Evolutionary conservation across 1,140 invertebrate genomes (phyloP), one percentile per base, ranked within the genome.

Genomic region (Hylyphantes graminicola): DNA sequence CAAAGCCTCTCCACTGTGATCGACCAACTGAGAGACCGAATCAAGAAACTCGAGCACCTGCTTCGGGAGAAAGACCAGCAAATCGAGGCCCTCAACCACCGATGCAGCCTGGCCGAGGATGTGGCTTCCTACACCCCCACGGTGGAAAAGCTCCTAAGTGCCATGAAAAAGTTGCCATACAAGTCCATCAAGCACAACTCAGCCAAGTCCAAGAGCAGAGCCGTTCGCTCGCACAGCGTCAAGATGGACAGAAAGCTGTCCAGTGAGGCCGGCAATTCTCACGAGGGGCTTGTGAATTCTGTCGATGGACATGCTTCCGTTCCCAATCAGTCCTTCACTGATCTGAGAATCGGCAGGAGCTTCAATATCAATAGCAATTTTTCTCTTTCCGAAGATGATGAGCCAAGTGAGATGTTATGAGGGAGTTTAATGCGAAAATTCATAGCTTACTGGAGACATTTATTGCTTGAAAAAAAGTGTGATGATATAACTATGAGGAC

Each of bases 321-420:
- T 13, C 68, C 76, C 15, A 84, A 76, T 11, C 78, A 83, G n/a
- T 78, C 76, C 19, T 68, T 61, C 80, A 57, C 85, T 19, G 86
- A 87, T 76, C 51, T 87, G 55, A 86, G 84, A 67, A 87, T 87
- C 35, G 86, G 85, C n/a, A 78, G 86, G 19, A 87, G 87, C 79
- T 87, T 87, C 64, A 87, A 86, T 53, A 87, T 87, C n/a, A 87
- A 86, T 68, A 87, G 86, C 53, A 87, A 87, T 70, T 87, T 87
- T 74, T 87, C 87, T 35, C 68, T 87, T 72, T 87, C 87, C 19
- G 87, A 87, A 75, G 87, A 87, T 75, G 87, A 87, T 63, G 87
- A 87, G 11, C 50, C 53, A 15, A 78, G 76, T 72, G 76, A 78
- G 53, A 85, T 85, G 19, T 85, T 77, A 85, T 85, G 74, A 85